These are phyloP conservation scores for Halcyon badia DNA, from an alignment of 2,797 vertebrate genomes.

Conservation along the genomic window DNA sequence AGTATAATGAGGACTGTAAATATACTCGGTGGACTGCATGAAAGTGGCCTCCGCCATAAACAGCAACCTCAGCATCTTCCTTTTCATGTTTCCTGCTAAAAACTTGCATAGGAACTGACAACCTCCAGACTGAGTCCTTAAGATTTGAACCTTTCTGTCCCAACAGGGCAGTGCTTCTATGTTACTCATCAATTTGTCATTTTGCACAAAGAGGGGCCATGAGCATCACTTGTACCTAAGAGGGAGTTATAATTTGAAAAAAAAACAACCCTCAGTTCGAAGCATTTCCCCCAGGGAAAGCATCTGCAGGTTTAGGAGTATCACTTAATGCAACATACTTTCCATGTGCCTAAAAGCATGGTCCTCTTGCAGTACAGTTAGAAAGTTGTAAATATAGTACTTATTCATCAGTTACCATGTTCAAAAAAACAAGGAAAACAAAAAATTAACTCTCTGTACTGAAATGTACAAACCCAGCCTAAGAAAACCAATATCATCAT, in stretches of 20 bases:
- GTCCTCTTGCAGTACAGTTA: background rate
- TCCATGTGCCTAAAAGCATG: background rate
- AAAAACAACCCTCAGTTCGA: background rate
- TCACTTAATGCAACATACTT: background rate
- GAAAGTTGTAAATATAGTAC: background rate
- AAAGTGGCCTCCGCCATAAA: background rate
- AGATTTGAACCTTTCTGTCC: background rate
- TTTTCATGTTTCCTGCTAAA: slow-evolving; percentile 11
- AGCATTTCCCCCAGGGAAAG: background rate
- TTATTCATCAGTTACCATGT: background rate
- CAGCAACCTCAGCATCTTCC: background rate
- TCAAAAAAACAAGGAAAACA: background rate
- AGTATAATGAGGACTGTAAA: slow-evolving; percentile 34
- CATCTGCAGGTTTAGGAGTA: background rate
- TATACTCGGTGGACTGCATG: background rate
- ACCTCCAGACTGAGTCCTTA: background rate
- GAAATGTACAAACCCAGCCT: background rate
- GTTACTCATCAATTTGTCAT: background rate
- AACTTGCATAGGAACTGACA: slow-evolving; percentile 5
- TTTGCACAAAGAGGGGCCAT: background rate
- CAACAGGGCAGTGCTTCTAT: background rate
- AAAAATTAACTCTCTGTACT: background rate
- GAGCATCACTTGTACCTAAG: background rate
- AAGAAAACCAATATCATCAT: background rate
- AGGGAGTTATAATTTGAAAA: background rate